A percentile compares a stretch with the other conserved stretches of the same genome.
phyloP scores from a whole-genome alignment of 2,888 invertebrate genomes.

The Cyrtodaria siliqua region DNA sequence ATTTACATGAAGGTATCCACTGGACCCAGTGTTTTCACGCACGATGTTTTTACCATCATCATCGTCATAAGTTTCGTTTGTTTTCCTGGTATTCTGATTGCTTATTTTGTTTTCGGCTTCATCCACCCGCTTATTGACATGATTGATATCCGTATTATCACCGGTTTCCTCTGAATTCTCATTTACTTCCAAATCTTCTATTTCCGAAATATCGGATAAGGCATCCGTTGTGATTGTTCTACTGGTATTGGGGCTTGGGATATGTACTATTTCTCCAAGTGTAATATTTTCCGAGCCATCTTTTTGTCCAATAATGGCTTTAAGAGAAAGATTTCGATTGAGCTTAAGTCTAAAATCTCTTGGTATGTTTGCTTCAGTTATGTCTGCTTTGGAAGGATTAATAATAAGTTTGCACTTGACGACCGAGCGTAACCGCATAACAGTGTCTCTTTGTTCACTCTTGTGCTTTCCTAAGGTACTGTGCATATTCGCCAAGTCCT shows the following conservation, averaged over 20 bases:
- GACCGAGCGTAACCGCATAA: background rate
- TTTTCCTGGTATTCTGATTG: no score
- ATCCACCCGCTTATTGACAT: no score
- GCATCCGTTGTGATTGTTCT: background rate
- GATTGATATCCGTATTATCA: no score
- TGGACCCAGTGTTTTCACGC: no score
- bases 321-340: conserved; percentile 5
- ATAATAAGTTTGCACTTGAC: background rate
- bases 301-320: conserved; percentile 11
- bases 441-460: background rate
- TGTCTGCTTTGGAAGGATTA: background rate
- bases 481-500: background rate
- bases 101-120: no score
- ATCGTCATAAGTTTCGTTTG: no score
- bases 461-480: background rate
- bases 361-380: no score
- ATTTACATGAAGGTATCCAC: no score
- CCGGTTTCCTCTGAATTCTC: no score
- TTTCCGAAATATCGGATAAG: conserved; percentile 13
- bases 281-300: conserved; percentile 1
- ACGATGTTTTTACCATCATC: no score
- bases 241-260: no score
- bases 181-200: background rate
- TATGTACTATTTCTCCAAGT: conserved; percentile 1
- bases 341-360: background rate